Conservation (phyloP, 1,140 invertebrate species). For the Psix sp. region DNA sequence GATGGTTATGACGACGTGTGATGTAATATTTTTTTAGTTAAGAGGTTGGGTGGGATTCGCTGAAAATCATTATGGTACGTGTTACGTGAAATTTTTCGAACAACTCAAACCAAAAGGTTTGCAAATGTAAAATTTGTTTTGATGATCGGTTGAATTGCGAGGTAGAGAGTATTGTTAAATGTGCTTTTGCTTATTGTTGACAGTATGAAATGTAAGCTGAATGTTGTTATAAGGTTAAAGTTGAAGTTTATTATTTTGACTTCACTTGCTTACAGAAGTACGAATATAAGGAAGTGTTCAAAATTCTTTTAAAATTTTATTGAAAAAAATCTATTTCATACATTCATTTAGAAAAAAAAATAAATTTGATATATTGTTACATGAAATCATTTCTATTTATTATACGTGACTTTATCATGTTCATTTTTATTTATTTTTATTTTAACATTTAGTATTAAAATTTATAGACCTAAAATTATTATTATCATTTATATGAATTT, state of each 20-base stretch:
- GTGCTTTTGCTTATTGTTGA: slow-evolving; percentile 13
- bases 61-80: slow-evolving; percentile 18
- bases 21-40: slow-evolving; percentile 25
- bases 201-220: slow-evolving; percentile 38
- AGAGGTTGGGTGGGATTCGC: slow-evolving; percentile 12
- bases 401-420: too few relatives aligned
- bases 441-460: too few relatives aligned
- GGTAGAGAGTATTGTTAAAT: background rate
- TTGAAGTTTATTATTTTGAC: too few relatives aligned
- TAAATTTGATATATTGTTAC: too few relatives aligned
- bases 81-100: background rate
- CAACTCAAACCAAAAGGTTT: too few relatives aligned
- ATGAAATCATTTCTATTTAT: too few relatives aligned
- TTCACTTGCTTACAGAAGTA: too few relatives aligned
- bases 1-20: slow-evolving; percentile 46
- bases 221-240: slow-evolving; percentile 25
- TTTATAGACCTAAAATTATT: background rate
- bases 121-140: too few relatives aligned
- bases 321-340: background rate
- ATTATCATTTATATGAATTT: slow-evolving; percentile 6
- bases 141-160: too few relatives aligned
- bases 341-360: background rate
- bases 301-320: too few relatives aligned
- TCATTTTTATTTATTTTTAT: too few relatives aligned
- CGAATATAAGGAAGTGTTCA: too few relatives aligned